Evolutionary conservation across 2,797 vertebrate species (phyloP).

Genomic region (Gambusia yucatana): DNA sequence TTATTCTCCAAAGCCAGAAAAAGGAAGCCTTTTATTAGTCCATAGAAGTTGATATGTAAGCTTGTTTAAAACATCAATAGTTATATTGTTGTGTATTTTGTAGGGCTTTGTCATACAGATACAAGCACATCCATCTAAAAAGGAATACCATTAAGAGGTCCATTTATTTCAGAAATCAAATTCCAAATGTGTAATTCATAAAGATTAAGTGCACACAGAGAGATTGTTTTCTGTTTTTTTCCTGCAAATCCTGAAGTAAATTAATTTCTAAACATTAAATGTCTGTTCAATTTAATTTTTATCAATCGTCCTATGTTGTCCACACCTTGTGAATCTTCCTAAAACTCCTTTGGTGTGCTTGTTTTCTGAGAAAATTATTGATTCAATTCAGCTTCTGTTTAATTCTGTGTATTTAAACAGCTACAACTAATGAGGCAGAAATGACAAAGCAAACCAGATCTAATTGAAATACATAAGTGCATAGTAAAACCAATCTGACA

Average conservation of each 20-base stretch:
- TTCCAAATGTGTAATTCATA: background rate
- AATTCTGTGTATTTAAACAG: background rate
- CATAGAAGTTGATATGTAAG: background rate
- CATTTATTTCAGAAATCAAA: background rate
- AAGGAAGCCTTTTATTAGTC: background rate
- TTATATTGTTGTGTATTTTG: background rate
- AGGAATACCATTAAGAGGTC: background rate
- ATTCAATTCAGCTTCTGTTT: background rate
- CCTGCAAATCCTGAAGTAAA: background rate
- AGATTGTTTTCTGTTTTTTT: background rate
- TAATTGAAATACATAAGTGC: background rate
- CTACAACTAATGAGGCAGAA: too few relatives aligned
- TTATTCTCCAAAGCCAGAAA: slow-evolving; percentile 1
- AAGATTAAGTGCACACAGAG: background rate
- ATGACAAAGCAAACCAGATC: too few relatives aligned
- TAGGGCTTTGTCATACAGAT: background rate
- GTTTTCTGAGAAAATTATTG: background rate
- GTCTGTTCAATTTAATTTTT: background rate
- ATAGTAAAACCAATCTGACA: background rate
- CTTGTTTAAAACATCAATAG: background rate
- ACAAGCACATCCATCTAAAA: background rate
- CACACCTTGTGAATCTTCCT: background rate
- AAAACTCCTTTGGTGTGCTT: background rate
- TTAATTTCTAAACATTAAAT: background rate
- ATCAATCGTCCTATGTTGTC: background rate